Evolutionary conservation across 2,797 vertebrate species (phyloP).

Genomic region (Varecia variegata): DNA sequence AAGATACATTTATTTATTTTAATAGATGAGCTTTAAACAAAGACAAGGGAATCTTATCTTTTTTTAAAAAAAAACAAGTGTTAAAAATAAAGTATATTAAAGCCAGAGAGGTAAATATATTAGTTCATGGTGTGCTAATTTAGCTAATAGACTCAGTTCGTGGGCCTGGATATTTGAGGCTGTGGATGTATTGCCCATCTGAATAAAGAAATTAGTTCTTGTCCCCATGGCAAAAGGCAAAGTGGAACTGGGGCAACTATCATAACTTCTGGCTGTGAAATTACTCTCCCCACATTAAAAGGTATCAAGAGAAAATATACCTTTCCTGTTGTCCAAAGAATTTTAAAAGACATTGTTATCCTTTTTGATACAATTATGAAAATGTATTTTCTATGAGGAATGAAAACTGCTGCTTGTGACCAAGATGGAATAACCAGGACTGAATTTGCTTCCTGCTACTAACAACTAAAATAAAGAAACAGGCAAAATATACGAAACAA

Average conservation of each 20-base stretch:
- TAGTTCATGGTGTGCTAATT: not conserved
- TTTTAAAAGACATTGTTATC: not conserved
- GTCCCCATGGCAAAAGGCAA: not conserved
- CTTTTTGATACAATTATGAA: not conserved
- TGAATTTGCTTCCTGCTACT: not conserved
- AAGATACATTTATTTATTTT: not conserved
- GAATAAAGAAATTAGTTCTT: not conserved
- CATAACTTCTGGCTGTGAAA: not conserved
- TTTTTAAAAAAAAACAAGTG: not conserved
- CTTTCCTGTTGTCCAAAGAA: not conserved
- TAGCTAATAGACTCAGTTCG: not conserved
- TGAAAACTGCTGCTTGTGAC: not conserved
- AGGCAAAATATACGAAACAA: not conserved
- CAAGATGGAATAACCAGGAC: not conserved
- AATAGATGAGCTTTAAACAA: not conserved
- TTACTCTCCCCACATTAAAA: not conserved
- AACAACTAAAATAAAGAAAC: not conserved
- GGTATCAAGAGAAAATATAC: not conserved
- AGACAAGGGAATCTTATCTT: not conserved
- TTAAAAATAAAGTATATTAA: slow-evolving; percentile 3
- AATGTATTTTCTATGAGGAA: not conserved
- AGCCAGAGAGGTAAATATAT: not conserved
- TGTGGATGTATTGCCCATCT: not conserved
- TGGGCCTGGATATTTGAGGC: not conserved
- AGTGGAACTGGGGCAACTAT: not conserved